phyloP scores from a whole-genome alignment of 2,113 vertebrate species.

The Zapornia atra region DNA sequence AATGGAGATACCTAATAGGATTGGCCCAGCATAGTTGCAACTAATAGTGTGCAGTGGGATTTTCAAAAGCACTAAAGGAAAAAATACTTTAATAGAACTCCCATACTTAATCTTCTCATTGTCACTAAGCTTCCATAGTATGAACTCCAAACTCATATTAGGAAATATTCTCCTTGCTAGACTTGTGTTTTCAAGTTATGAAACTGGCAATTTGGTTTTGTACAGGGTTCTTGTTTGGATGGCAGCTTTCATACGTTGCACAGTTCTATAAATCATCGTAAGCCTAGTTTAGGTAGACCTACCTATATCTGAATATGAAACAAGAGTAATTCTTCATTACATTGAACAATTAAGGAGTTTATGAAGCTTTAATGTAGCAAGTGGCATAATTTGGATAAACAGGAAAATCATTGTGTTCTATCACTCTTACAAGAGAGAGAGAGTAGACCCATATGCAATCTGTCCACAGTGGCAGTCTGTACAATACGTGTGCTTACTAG shows the following conservation, averaged over 20 bases:
- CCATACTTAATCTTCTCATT: slow-evolving; percentile 30
- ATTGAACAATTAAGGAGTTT: background rate
- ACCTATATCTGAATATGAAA: background rate
- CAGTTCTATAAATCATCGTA: background rate
- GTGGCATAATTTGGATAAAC: background rate
- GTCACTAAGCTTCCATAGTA: slow-evolving; percentile 8
- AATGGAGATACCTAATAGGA: slow-evolving; percentile 13
- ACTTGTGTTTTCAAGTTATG: background rate
- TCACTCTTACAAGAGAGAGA: background rate
- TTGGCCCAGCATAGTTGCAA: background rate
- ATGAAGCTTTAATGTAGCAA: background rate
- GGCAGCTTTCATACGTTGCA: fast-evolving
- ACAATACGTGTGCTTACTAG: background rate
- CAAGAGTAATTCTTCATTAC: background rate
- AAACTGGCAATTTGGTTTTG: background rate
- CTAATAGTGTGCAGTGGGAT: background rate
- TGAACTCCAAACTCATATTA: background rate
- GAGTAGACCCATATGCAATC: background rate
- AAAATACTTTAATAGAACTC: slow-evolving; percentile 17
- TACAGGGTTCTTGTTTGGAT: background rate
- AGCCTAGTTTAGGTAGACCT: background rate
- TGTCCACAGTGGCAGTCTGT: background rate
- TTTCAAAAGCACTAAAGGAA: slow-evolving; percentile 35
- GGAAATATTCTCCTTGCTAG: background rate
- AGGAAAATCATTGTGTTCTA: background rate